Percentiles rank a stretch among this genome's conserved stretches.
These are phyloP conservation scores for Macrosiphum euphorbiae DNA, from an alignment of 2,888 invertebrate species.

Conservation along the genomic window DNA sequence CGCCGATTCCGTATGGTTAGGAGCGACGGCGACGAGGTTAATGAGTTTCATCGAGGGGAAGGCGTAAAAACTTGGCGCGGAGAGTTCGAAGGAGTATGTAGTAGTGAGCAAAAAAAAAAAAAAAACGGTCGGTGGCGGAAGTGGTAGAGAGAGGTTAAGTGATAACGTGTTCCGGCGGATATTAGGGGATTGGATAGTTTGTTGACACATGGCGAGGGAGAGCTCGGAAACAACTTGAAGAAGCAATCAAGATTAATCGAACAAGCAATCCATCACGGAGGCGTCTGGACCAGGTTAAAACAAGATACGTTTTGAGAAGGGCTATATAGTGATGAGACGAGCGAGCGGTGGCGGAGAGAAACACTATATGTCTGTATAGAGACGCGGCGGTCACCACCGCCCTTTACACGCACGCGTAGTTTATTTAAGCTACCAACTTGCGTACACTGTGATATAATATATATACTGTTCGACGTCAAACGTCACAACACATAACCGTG, in stretches of 20 bases:
- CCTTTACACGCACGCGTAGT: conserved; percentile 54
- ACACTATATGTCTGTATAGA: background rate
- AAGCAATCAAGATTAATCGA: conserved; percentile 68
- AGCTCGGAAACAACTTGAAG: conserved; percentile 65
- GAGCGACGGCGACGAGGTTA: conserved; percentile 29
- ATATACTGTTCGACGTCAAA: conserved; percentile 1
- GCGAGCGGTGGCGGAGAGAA: background rate
- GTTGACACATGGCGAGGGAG: conserved; percentile 61
- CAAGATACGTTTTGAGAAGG: conserved; percentile 64
- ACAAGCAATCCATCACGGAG: conserved; percentile 68
- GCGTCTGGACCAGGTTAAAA: conserved; percentile 65
- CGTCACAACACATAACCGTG: conserved; percentile 20
- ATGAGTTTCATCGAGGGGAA: conserved; percentile 49
- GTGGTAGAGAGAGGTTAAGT: conserved; percentile 63
- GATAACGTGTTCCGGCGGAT: conserved; percentile 65
- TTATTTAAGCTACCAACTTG: conserved; percentile 21
- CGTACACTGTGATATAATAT: background rate
- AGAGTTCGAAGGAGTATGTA: conserved; percentile 23
- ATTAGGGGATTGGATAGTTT: conserved; percentile 65
- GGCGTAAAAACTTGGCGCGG: conserved; percentile 49
- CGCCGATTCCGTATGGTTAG: background rate
- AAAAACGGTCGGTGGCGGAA: background rate
- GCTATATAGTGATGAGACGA: conserved; percentile 27
- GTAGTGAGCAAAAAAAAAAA: conserved; percentile 35
- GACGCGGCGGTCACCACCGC: conserved; percentile 12